Evolutionary conservation across 2,113 vertebrate species (phyloP), one percentile per base, ranked within the genome.

Genomic region (Bambusicola thoracicus): DNA sequence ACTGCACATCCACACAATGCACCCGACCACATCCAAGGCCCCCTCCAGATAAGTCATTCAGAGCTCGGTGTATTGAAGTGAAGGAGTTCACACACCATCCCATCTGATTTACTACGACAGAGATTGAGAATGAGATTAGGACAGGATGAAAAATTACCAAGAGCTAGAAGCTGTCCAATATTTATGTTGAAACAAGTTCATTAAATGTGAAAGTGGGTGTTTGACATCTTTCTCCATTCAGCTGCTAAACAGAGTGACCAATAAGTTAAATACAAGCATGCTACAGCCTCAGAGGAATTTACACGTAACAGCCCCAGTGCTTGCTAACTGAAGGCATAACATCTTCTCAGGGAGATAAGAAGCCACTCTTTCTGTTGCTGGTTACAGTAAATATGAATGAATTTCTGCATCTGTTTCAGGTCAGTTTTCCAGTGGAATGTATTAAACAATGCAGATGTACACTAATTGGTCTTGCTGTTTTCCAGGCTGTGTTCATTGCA

Each of bases 141-240:
- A 77, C 30, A 93, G 72, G 38, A 81, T n/a, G 51, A 78, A 74
- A 92, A 92, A 93, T 65, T 38, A 84, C 3, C 15, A 12, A 87
- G 61, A 62, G 36, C n/a, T 74, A 80, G 44, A 88, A 85, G 27
- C 40, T 77, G 56, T 81, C 69, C 78, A 68, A 2, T 84, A 91
- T 87, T 92, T 90, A 68, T 48, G 36, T 61, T 92, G 81, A 91
- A 94, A 81, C 27, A 53, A 85, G 25, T 61, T 76, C 48, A 65
- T 76, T 76, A 87, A 43, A 48, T 72, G 62, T 68, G 78, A 81
- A 95, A 81, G 29, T 73, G 48, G 74, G 48, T 29, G 40, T 62
- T 69, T 89, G 85, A 65, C 40, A 79, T 51, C 78, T 75, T 92
- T 84, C 25, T 90, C 46, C 62, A 24, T 27, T 85, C 1, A 1